Base-by-base conservation (phyloP, 2,113 vertebrate species). In the Psephotus haematonotus region DNA sequence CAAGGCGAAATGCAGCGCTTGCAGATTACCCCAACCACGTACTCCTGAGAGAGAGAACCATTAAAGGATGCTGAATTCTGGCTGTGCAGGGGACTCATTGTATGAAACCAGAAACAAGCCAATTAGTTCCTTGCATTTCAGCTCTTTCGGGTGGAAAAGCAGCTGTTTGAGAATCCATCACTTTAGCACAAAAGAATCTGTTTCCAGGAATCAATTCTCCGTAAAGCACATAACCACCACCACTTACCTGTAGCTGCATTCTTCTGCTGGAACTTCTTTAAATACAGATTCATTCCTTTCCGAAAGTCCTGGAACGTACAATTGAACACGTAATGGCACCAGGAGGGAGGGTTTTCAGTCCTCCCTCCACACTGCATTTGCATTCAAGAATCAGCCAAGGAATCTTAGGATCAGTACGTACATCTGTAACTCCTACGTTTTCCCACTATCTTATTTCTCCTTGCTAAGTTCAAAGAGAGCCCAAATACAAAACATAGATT, bases 221-320 rank as follows among this genome's bases (percentile, higher is more conserved):
- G 11, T 10, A 69, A 31, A 35, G 28, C 24, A 13, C 2, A 6
- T 2, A 27, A 60, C 3, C 35, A 46, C 3, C 11, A 35, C 8
- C 23, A 20, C 59, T 97, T 98, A 99, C 99, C 99, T 98, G 99
- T 99, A 71, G 99, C 98, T 86, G 99, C 99, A 82, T 99, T 99
- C 98, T 98, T 99, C 97, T 99, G 98, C 95, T 99, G 99, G 97
- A 99, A 99, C 96, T 99, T 99, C 68, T 98, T 98, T 92, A 99
- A 98, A 94, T 99, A 99, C 31, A 99, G 93, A 70, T 99, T 99
- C 99, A 99, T 99, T 98, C 99, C 99, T 98, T 99, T 99, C 97
- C 99, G 98, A 82, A 99, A 99, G 97, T 99, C 99, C 99, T 99
- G 88, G 95, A 93, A 98, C 12, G 94, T 7, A 97, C 3, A 93